Evolutionary conservation across 2,888 invertebrate species (phyloP), one percentile per base, ranked within the genome.

Genomic region (Hyposoter dolosus): DNA sequence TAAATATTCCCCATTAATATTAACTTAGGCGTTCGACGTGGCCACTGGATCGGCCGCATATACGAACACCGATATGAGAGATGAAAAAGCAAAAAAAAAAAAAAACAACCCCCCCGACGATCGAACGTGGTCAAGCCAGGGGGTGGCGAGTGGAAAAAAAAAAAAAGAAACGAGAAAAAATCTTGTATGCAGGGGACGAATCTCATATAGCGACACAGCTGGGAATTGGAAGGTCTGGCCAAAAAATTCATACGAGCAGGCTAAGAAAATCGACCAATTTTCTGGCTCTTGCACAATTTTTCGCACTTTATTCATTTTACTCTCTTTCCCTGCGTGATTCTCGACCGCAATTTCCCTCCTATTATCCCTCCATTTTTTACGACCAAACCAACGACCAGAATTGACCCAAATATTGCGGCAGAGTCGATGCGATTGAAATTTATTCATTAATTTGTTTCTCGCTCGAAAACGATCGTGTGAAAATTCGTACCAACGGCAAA

Each of bases 1-100:
- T 94, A 93, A 94, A 94, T 94, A 94, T 94, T 91, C 93, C 93
- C 94, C 92, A 94, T 94, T 94, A 94, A 94, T 94, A 94, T 93
- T 93, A 94, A 94, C 93, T 93, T 93, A 94, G 93, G 92, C 90
- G 89, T 87, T 90, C 45, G 69, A 45, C 69, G 23, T 45, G 17
- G 45, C 43, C 45, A 69, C 17, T 45, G 69, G 23, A 69, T 23
- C 40, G 40, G 40, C 69, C 45, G 69, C 56, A 65, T 65, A 50
- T 74, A 43, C 32, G 75, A 68, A 82, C 74, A 79, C 78, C 72
- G 71, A 76, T 79, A 79, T 43, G 69, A 68, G 71, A 50, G 66
- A 72, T 50, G 60, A 68, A 83, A 75, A 77, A 72, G 76, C 68
- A 28, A 28, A 28, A 3, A 28, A 28, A 28, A 28, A 83, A 85